A percentile compares a stretch with the other conserved stretches of the same genome.
Conservation (phyloP, 2,888 invertebrate genomes). For the Drosophila peninsularis region DNA sequence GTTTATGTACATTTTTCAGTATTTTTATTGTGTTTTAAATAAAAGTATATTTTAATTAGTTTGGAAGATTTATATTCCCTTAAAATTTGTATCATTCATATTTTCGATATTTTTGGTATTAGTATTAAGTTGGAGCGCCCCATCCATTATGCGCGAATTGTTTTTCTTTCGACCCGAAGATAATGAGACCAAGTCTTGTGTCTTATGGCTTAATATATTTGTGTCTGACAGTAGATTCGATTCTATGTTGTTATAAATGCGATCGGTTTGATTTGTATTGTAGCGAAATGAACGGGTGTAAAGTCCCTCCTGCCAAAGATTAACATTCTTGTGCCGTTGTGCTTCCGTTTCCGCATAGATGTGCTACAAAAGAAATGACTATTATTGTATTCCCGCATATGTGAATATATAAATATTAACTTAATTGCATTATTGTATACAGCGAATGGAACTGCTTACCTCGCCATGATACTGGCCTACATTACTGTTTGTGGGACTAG, state of each 20-base stretch:
- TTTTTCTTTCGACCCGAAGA: slow-evolving; percentile 22
- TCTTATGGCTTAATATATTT: slow-evolving; percentile 33
- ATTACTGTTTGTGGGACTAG: slow-evolving; percentile 56
- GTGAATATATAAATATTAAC: neutral
- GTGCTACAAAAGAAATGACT: slow-evolving; percentile 31
- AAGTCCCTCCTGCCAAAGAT: slow-evolving; percentile 50
- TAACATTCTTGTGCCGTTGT: slow-evolving; percentile 29
- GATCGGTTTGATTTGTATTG: slow-evolving; percentile 48
- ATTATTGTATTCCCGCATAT: neutral
- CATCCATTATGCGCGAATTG: slow-evolving; percentile 35
- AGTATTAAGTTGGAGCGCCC: slow-evolving; percentile 28
- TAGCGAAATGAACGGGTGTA: slow-evolving; percentile 46
- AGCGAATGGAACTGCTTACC: slow-evolving; percentile 66
- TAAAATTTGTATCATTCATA: slow-evolving; percentile 44
- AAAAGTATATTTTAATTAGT: slow-evolving; percentile 6
- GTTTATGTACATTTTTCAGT: slow-evolving; percentile 30
- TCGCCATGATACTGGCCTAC: slow-evolving; percentile 56
- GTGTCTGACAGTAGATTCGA: neutral
- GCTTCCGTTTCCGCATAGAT: slow-evolving; percentile 36
- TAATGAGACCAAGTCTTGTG: slow-evolving; percentile 18
- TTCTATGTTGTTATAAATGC: slow-evolving; percentile 41
- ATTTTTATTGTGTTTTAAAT: slow-evolving; percentile 29
- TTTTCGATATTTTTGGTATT: slow-evolving; percentile 48
- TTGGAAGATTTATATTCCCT: slow-evolving; percentile 39
- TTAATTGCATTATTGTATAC: too few relatives aligned